Conservation (phyloP, 2,113 vertebrate genomes). For the Uropsilus gracilis region DNA sequence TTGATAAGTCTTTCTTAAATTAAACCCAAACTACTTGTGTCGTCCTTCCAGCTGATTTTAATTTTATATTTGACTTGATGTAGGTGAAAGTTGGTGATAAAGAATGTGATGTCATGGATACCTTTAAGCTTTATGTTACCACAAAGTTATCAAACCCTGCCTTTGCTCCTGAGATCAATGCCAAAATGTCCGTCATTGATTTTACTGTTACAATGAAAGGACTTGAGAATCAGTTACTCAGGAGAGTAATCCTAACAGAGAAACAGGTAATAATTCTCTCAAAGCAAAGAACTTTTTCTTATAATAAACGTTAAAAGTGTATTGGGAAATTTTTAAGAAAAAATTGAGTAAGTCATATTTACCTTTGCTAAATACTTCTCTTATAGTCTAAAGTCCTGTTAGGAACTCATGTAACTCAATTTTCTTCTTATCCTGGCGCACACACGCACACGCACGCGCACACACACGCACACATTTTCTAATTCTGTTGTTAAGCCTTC, state of each 20-base stretch:
- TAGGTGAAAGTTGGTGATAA: constrained; percentile 90
- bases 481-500: background rate
- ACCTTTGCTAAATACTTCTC: constrained; percentile 31
- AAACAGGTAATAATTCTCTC: constrained; percentile 84
- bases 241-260: constrained; percentile 88
- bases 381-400: background rate
- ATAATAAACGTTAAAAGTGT: background rate
- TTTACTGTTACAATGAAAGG: constrained; percentile 90
- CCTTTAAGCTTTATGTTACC: constrained; percentile 88
- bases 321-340: constrained; percentile 6
- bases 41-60: background rate
- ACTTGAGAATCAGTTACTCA: constrained; percentile 88
- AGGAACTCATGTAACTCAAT: background rate
- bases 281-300: background rate
- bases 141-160: constrained; percentile 88
- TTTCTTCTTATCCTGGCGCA: background rate
- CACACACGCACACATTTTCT: background rate
- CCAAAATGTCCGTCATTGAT: constrained; percentile 88
- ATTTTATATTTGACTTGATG: constrained; percentile 39
- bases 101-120: constrained; percentile 85
- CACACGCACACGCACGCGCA: background rate
- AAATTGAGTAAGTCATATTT: background rate
- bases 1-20: background rate
- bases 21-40: background rate
- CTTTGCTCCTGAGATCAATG: constrained; percentile 89